phyloP scores from a whole-genome alignment of 64 coral and sea anemone genomes.

The Pocillopora verrucosa region DNA sequence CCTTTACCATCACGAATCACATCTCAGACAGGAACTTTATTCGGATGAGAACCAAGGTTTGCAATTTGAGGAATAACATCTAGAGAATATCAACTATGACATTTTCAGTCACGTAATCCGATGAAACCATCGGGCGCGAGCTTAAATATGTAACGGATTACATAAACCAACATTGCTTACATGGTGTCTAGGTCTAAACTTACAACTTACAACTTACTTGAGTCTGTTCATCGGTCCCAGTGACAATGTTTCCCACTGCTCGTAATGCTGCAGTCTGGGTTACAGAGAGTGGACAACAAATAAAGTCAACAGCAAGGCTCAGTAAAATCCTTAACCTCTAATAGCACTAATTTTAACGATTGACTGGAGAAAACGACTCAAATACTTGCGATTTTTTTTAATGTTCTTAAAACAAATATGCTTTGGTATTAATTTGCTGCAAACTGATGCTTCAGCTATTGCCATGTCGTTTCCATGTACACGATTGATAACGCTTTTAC shows the following conservation, averaged over 20 bases:
- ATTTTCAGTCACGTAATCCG: no score
- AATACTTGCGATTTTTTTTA: no score
- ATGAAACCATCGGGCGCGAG: no score
- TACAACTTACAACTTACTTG: constrained; percentile 44
- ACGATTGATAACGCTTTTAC: not conserved
- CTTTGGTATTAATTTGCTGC: not conserved
- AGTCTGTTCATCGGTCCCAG: constrained; percentile 98
- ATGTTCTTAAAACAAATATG: not conserved
- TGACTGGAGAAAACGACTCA: no score
- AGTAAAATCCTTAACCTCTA: not conserved
- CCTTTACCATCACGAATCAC: no score
- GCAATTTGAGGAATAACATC: not conserved
- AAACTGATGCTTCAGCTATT: not conserved
- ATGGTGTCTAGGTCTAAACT: no score
- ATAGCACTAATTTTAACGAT: not conserved
- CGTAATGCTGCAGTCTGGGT: constrained; percentile 89
- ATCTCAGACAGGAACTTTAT: no score
- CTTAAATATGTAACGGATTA: no score
- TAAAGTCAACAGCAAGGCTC: not conserved
- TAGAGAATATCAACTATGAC: no score
- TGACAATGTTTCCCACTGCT: constrained; percentile 98
- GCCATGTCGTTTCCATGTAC: not conserved
- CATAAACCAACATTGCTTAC: no score
- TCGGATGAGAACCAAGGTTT: not conserved
- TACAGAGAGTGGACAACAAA: not conserved